phyloP scores from a whole-genome alignment of 2,797 vertebrate genomes.

The Poecilia picta region DNA sequence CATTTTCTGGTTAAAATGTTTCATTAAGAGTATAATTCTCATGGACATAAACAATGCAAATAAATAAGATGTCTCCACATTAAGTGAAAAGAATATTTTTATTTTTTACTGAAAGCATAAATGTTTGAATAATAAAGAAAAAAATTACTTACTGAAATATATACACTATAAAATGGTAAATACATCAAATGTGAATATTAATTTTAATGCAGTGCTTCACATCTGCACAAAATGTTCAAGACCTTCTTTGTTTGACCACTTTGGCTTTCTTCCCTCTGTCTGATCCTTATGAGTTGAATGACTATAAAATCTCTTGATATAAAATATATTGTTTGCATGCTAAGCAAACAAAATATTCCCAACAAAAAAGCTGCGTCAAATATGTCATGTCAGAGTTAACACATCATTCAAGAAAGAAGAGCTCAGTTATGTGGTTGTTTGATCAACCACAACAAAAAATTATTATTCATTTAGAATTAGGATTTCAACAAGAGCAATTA shows the following conservation, averaged over 20 bases:
- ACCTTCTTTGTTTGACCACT: constrained; percentile 44
- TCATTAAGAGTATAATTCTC: not conserved
- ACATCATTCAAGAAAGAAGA: constrained; percentile 28
- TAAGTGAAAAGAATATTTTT: constrained; percentile 28
- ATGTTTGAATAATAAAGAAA: constrained; percentile 19
- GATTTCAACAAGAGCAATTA: constrained; percentile 2
- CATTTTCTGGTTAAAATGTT: not conserved
- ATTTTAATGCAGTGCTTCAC: constrained; percentile 32
- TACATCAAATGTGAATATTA: constrained; percentile 7
- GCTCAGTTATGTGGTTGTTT: constrained; percentile 2
- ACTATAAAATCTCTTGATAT: constrained; percentile 57
- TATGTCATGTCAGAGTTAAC: constrained; percentile 49
- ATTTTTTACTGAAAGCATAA: constrained; percentile 20
- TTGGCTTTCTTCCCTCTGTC: constrained; percentile 24
- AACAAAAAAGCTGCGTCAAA: constrained; percentile 36
- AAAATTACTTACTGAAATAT: constrained; percentile 8
- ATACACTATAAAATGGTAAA: constrained; percentile 28
- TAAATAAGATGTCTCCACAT: not conserved
- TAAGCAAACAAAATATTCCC: constrained; percentile 52
- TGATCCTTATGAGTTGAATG: constrained; percentile 63
- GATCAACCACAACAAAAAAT: not conserved
- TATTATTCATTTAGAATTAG: not conserved
- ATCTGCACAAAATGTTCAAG: constrained; percentile 58
- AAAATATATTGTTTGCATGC: constrained; percentile 46
- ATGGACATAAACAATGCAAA: not conserved